Percentiles rank a stretch among this genome's conserved stretches.
Conservation (phyloP, 2,113 vertebrate species). For the Tympanuchus pallidicinctus region DNA sequence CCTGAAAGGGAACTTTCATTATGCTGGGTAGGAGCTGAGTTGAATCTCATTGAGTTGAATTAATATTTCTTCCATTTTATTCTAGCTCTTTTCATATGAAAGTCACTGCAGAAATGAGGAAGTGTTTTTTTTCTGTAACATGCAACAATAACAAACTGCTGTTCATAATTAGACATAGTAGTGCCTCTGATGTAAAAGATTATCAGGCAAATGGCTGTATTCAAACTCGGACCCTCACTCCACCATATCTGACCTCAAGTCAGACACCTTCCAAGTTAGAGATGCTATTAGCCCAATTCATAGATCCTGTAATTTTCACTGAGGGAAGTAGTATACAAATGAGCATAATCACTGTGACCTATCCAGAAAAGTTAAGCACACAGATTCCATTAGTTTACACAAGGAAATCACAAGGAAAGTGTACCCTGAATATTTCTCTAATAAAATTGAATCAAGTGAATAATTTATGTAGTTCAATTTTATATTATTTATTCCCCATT, state of each 20-base stretch:
- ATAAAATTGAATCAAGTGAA: slow-evolving; percentile 34
- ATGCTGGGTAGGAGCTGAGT: accelerated
- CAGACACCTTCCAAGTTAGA: not conserved
- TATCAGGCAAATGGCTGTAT: not conserved
- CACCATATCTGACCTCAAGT: not conserved
- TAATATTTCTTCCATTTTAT: not conserved
- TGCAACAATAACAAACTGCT: not conserved
- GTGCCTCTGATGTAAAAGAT: not conserved
- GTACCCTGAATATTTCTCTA: not conserved
- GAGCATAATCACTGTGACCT: slow-evolving; percentile 2
- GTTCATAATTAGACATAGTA: not conserved
- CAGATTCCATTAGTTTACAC: slow-evolving; percentile 35
- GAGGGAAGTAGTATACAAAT: slow-evolving; percentile 15
- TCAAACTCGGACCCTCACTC: not conserved
- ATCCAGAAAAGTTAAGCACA: not conserved
- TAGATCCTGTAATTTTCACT: not conserved
- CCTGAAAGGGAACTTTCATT: not conserved
- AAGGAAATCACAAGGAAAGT: slow-evolving; percentile 19
- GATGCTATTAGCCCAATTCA: slow-evolving; percentile 10
- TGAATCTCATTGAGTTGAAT: not conserved
- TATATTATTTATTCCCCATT: not conserved
- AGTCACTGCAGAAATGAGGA: not conserved
- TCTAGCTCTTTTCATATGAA: not conserved
- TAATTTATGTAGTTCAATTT: slow-evolving; percentile 37
- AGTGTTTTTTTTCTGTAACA: not conserved